Percentiles rank a stretch among this genome's conserved stretches.
phyloP scores from a whole-genome alignment of 2,113 vertebrate species.

The Hemibagrus wyckioides region DNA sequence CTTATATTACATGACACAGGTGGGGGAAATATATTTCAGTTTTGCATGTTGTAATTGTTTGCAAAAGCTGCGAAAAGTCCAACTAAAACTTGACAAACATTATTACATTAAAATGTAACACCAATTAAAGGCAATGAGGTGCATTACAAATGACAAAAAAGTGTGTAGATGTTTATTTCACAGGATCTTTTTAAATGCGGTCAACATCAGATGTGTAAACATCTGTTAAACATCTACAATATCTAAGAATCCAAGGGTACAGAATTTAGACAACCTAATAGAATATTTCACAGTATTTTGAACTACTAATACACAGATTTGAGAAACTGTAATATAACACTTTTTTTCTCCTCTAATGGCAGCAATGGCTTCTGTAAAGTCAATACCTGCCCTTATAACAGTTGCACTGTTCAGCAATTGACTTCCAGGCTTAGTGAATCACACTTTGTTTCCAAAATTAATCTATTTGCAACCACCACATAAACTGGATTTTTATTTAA shows the following conservation, averaged over 20 bases:
- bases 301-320: not conserved
- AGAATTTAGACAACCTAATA: not conserved
- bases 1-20: not conserved
- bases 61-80: not conserved
- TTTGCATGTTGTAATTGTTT: not conserved
- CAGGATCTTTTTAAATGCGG: not conserved
- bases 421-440: not conserved
- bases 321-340: not conserved
- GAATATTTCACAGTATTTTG: not conserved
- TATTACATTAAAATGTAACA: not conserved
- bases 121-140: not conserved
- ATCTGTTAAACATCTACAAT: not conserved
- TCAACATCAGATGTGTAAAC: not conserved
- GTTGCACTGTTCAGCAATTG: not conserved
- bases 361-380: not conserved
- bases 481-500: not conserved
- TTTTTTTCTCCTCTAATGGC: not conserved
- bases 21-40: not conserved
- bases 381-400: not conserved
- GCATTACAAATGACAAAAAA: not conserved
- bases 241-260: not conserved
- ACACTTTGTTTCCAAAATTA: not conserved
- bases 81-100: not conserved
- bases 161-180: not conserved
- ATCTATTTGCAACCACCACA: not conserved